phyloP scores from a whole-genome alignment of 2,797 vertebrate genomes.

The Rhodeus uyekii region DNA sequence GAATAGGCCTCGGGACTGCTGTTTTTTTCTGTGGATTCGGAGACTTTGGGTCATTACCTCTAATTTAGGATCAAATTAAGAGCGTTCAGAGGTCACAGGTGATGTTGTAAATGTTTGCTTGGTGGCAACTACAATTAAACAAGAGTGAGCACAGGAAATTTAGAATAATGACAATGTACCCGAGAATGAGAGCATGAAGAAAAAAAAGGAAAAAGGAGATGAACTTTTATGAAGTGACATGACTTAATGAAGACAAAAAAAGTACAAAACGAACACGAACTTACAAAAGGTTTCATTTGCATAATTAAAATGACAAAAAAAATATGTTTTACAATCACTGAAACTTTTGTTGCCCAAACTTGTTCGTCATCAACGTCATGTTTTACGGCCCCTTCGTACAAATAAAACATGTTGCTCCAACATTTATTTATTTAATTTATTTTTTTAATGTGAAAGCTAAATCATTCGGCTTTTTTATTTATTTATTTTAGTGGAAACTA shows the following conservation, averaged over 20 bases:
- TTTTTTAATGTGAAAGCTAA: background rate
- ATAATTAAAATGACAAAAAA: conserved; percentile 6
- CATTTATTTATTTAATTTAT: background rate
- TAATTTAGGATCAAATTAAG: background rate
- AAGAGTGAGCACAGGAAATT: background rate
- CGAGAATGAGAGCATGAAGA: background rate
- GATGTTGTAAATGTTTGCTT: background rate
- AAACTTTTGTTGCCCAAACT: background rate
- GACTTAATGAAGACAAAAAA: background rate
- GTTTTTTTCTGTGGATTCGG: background rate
- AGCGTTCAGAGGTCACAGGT: background rate
- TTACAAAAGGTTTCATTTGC: background rate
- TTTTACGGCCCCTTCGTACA: background rate
- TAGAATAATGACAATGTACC: background rate
- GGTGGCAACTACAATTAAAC: background rate
- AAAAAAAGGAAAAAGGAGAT: background rate
- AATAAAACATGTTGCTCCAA: background rate
- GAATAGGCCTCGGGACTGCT: background rate
- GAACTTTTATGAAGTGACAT: background rate
- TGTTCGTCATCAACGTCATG: background rate
- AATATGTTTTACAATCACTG: background rate
- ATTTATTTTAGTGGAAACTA: background rate
- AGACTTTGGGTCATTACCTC: background rate
- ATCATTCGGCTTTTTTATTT: background rate
- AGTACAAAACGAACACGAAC: background rate